Conservation (phyloP, 2,888 invertebrate species). For the Zeuzera pyrina region DNA sequence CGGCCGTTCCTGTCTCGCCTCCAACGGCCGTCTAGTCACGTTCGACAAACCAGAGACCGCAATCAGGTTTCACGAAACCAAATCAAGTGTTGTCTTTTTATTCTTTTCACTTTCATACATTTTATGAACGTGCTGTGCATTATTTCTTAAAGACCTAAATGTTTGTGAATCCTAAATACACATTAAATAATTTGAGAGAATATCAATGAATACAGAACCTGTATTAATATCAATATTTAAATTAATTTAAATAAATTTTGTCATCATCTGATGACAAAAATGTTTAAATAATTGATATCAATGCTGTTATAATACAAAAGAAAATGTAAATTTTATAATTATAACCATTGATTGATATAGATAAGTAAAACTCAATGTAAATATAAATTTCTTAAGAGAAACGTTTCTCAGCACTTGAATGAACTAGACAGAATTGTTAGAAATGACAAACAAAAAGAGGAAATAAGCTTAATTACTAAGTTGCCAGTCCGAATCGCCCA, state of each 20-base stretch:
- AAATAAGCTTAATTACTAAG: slow-evolving; percentile 68
- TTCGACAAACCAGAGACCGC: slow-evolving; percentile 61
- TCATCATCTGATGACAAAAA: no score
- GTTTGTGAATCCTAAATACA: no score
- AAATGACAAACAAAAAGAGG: slow-evolving; percentile 47
- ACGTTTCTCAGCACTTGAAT: slow-evolving; percentile 31
- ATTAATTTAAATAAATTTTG: no score
- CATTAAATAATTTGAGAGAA: no score
- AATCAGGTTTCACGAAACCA: slow-evolving; percentile 50
- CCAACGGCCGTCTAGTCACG: slow-evolving; percentile 62
- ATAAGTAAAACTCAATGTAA: no score
- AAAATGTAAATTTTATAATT: no score
- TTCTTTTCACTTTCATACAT: slow-evolving; percentile 47
- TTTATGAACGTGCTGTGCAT: slow-evolving; percentile 40
- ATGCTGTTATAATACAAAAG: no score
- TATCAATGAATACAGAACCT: no score
- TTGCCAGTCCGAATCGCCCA: slow-evolving; percentile 50
- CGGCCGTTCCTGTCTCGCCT: slow-evolving; percentile 37
- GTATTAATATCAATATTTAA: no score
- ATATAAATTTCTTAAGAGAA: no score
- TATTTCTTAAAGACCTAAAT: slow-evolving; percentile 35
- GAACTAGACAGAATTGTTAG: slow-evolving; percentile 26
- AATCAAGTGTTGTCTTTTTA: slow-evolving; percentile 48
- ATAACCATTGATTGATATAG: no score
- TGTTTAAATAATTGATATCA: no score